phyloP scores from a whole-genome alignment of 2,113 vertebrate species.

The Thomomys bottae region DNA sequence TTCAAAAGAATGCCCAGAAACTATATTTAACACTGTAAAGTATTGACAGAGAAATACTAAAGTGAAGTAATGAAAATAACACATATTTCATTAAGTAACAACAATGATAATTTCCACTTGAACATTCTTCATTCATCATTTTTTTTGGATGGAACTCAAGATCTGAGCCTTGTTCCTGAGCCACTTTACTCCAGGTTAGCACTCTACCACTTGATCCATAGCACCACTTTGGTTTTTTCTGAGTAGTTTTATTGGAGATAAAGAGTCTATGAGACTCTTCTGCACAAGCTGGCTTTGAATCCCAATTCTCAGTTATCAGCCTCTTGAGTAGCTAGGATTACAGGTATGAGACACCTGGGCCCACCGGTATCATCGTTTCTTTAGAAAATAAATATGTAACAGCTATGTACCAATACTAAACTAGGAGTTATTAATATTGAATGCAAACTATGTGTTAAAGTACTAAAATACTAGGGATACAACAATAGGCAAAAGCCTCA shows the following conservation, averaged over 20 bases:
- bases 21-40: neutral
- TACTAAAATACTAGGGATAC: neutral
- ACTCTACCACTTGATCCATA: too few species aligned
- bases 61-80: neutral
- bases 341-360: too few species aligned
- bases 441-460: neutral
- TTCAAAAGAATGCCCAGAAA: neutral
- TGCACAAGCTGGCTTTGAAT: too few species aligned
- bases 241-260: too few species aligned
- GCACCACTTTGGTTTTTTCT: too few species aligned
- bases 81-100: neutral
- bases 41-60: conserved; percentile 2
- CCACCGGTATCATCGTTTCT: neutral
- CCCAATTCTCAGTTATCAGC: too few species aligned
- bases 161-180: too few species aligned
- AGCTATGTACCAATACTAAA: neutral
- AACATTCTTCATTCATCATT: neutral
- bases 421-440: neutral
- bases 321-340: too few species aligned
- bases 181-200: too few species aligned
- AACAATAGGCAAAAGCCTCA: neutral
- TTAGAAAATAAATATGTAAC: neutral
- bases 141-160: too few species aligned
- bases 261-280: too few species aligned
- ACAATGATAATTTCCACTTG: neutral